These are phyloP conservation scores for Meta bourneti DNA, from an alignment of 2,888 invertebrate genomes.

Conservation along the genomic window DNA sequence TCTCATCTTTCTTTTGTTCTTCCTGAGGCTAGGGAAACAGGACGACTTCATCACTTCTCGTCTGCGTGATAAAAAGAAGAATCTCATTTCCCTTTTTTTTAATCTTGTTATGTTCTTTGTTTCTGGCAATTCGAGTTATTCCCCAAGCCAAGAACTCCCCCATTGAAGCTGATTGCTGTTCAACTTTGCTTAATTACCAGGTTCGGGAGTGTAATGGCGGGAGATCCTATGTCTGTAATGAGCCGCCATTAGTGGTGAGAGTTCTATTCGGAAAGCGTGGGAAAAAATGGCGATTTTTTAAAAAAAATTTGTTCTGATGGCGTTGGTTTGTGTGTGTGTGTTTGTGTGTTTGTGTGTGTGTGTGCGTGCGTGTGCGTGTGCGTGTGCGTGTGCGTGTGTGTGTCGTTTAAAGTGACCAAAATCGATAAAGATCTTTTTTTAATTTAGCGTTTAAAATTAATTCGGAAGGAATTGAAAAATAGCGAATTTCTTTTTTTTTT, in stretches of 20 bases:
- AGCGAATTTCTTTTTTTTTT: background rate
- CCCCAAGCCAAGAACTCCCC: background rate
- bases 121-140: background rate
- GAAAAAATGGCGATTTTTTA: background rate
- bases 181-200: background rate
- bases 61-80: background rate
- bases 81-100: background rate
- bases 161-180: slow-evolving; percentile 4
- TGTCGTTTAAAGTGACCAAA: too few relatives aligned
- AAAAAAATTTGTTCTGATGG: too few relatives aligned
- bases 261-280: background rate
- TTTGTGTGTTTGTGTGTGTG: too few relatives aligned
- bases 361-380: too few relatives aligned
- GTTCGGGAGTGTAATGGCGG: background rate
- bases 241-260: background rate
- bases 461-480: background rate
- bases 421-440: too few relatives aligned
- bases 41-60: slow-evolving; percentile 22
- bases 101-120: background rate
- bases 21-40: background rate
- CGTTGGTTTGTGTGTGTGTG: too few relatives aligned
- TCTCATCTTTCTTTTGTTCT: slow-evolving; percentile 1
- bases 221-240: background rate
- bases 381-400: too few relatives aligned
- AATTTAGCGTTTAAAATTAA: too few relatives aligned